Percentiles rank a stretch among this genome's conserved stretches.
These are phyloP conservation scores for Psilopsiagon aymara DNA, from an alignment of 2,113 vertebrate genomes.

Conservation along the genomic window DNA sequence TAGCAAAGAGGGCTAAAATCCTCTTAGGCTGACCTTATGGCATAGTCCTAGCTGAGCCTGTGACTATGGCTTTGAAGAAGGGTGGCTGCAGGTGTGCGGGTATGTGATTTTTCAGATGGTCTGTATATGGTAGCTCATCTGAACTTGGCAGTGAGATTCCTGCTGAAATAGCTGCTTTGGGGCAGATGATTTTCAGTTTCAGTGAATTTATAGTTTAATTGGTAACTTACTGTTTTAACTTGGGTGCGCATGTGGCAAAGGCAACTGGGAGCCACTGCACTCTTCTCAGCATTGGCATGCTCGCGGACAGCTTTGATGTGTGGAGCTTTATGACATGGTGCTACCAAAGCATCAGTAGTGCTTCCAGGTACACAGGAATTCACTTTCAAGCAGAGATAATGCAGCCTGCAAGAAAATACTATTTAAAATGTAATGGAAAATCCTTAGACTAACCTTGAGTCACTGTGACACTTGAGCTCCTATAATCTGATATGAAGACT, in stretches of 20 bases:
- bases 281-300: not conserved
- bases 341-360: not conserved
- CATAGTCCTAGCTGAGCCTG: not conserved
- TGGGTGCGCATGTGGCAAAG: not conserved
- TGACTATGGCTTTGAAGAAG: not conserved
- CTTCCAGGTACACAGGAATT: not conserved
- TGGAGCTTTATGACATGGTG: not conserved
- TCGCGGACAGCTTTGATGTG: not conserved
- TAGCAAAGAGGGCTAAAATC: not conserved
- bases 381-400: not conserved
- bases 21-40: not conserved
- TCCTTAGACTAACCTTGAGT: not conserved
- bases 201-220: constrained; percentile 35
- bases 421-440: not conserved
- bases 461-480: not conserved
- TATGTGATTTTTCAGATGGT: not conserved
- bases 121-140: not conserved
- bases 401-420: not conserved
- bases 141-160: not conserved
- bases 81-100: not conserved
- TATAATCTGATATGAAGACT: not conserved
- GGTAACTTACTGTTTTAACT: constrained; percentile 37
- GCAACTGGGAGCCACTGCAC: not conserved
- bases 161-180: constrained; percentile 2
- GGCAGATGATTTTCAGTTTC: not conserved